phyloP scores from a whole-genome alignment of 2,888 invertebrate species.

The Leptinotarsa rubiginosa region DNA sequence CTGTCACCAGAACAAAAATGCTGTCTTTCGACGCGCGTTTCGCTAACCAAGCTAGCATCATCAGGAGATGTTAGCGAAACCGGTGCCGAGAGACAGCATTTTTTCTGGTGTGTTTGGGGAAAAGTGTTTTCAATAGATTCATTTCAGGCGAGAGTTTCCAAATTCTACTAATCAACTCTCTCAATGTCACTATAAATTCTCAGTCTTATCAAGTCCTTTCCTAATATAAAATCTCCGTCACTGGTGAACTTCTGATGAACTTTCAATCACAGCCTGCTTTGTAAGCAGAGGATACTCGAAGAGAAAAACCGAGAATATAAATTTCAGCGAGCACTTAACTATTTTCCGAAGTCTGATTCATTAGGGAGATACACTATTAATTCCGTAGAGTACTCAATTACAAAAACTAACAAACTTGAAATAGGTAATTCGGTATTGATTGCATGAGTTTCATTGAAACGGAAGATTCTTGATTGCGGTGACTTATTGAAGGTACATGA shows the following conservation, averaged over 20 bases:
- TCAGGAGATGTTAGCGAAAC: too few relatives aligned
- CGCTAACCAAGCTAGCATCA: too few relatives aligned
- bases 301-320: slow-evolving; percentile 41
- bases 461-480: slow-evolving; percentile 3
- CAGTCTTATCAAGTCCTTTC: too few relatives aligned
- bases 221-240: slow-evolving; percentile 7
- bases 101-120: too few relatives aligned
- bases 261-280: slow-evolving; percentile 33
- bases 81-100: too few relatives aligned
- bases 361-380: slow-evolving; percentile 36
- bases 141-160: too few relatives aligned
- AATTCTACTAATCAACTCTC: too few relatives aligned
- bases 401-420: slow-evolving; percentile 25
- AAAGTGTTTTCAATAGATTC: too few relatives aligned
- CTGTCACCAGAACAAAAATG: too few relatives aligned
- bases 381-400: slow-evolving; percentile 28
- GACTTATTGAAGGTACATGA: background rate
- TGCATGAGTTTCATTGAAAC: slow-evolving; percentile 17
- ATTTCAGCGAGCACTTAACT: slow-evolving; percentile 42
- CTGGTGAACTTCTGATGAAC: slow-evolving; percentile 30
- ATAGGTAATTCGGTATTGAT: slow-evolving; percentile 24
- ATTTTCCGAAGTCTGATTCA: slow-evolving; percentile 31
- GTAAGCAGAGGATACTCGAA: slow-evolving; percentile 30
- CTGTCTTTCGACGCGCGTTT: too few relatives aligned
- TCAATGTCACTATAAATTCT: too few relatives aligned